These are phyloP conservation scores for Calidris pygmaea DNA, from an alignment of 2,113 vertebrate species.

Conservation along the genomic window DNA sequence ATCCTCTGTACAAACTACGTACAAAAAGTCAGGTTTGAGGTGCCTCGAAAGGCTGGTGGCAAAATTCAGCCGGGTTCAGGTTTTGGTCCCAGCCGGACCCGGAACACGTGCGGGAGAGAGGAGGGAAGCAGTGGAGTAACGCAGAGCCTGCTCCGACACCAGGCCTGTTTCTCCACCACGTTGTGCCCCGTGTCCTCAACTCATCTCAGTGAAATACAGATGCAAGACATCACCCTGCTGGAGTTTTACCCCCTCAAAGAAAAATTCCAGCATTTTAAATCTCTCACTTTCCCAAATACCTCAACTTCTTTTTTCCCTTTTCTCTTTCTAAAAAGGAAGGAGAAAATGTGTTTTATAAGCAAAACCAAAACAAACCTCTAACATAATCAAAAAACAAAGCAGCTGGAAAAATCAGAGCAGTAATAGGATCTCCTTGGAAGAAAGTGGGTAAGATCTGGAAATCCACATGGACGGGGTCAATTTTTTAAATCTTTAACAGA, in stretches of 20 bases:
- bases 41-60: neutral
- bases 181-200: neutral
- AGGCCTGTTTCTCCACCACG: neutral
- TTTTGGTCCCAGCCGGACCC: neutral
- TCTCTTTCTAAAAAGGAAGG: neutral
- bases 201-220: neutral
- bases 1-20: neutral
- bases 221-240: neutral
- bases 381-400: neutral
- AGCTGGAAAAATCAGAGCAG: neutral
- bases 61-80: neutral
- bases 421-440: neutral
- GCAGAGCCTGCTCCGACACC: neutral
- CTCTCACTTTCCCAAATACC: neutral
- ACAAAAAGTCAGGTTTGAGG: neutral
- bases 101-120: fast-evolving
- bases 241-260: neutral
- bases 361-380: neutral
- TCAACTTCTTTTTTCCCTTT: neutral
- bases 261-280: neutral
- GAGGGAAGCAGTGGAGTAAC: neutral
- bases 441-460: neutral
- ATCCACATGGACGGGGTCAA: neutral
- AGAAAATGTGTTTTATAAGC: neutral
- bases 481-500: neutral